These are phyloP conservation scores for Danio jaintianensis DNA, from an alignment of 2,797 vertebrate species.

Conservation along the genomic window DNA sequence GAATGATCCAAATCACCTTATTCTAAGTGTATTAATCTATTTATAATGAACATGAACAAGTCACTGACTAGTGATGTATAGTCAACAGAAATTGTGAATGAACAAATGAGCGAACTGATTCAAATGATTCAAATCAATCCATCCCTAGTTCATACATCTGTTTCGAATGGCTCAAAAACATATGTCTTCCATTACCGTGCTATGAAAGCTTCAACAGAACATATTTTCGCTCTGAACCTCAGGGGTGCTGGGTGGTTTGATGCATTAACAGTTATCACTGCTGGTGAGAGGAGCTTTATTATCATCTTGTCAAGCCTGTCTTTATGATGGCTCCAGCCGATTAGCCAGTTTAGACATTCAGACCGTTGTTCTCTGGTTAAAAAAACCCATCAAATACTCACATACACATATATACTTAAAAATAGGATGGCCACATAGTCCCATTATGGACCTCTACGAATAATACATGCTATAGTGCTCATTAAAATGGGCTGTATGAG, in stretches of 20 bases:
- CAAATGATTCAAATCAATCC: not conserved
- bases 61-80: no score
- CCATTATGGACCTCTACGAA: constrained; percentile 25
- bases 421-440: not conserved
- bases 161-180: not conserved
- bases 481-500: constrained; percentile 28
- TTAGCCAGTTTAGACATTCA: constrained; percentile 23
- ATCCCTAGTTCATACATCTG: not conserved
- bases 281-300: constrained; percentile 17
- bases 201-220: constrained; percentile 5
- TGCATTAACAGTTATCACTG: constrained; percentile 35
- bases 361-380: not conserved
- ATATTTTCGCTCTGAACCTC: constrained; percentile 24
- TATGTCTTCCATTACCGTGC: constrained; percentile 2
- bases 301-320: constrained; percentile 27
- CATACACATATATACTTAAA: constrained; percentile 23
- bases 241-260: constrained; percentile 24
- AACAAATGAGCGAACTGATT: not conserved
- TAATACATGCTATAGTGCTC: constrained; percentile 22
- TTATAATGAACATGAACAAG: not conserved
- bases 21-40: not conserved
- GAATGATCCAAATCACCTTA: not conserved
- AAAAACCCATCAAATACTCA: constrained; percentile 7
- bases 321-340: not conserved
- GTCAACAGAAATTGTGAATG: not conserved